Percentiles rank a stretch among this genome's conserved stretches.
phyloP scores from a whole-genome alignment of 1,140 invertebrate species.

The Steinernema khuongi region DNA sequence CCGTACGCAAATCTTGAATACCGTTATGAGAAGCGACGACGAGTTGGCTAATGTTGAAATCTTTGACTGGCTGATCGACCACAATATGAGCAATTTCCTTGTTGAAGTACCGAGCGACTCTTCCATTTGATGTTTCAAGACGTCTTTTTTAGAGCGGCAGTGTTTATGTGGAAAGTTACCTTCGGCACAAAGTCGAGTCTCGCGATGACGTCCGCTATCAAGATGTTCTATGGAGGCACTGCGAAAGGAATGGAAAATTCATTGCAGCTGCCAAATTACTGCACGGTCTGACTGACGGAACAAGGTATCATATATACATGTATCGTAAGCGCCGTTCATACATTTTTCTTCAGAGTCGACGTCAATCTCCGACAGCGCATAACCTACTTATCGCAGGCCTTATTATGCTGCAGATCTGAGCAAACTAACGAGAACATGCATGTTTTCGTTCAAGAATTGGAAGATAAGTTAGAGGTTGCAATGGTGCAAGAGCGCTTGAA shows the following conservation, averaged over 20 bases:
- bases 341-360: not conserved
- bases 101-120: not conserved
- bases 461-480: not conserved
- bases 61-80: not conserved
- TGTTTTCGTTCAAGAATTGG: not conserved
- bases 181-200: not conserved
- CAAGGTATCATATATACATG: not conserved
- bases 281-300: not conserved
- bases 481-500: not conserved
- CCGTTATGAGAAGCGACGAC: not conserved
- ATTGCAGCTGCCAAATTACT: not conserved
- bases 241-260: slow-evolving; percentile 5
- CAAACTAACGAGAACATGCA: not conserved
- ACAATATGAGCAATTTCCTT: not conserved
- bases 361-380: not conserved
- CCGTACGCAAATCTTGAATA: not conserved
- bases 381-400: not conserved
- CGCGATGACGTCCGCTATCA: not conserved
- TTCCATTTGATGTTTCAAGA: not conserved
- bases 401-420: not conserved
- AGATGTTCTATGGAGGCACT: not conserved
- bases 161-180: not conserved
- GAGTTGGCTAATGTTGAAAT: not conserved
- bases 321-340: not conserved
- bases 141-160: not conserved